Conservation (phyloP, 2,888 invertebrate species). For the Rutpela maculata region DNA sequence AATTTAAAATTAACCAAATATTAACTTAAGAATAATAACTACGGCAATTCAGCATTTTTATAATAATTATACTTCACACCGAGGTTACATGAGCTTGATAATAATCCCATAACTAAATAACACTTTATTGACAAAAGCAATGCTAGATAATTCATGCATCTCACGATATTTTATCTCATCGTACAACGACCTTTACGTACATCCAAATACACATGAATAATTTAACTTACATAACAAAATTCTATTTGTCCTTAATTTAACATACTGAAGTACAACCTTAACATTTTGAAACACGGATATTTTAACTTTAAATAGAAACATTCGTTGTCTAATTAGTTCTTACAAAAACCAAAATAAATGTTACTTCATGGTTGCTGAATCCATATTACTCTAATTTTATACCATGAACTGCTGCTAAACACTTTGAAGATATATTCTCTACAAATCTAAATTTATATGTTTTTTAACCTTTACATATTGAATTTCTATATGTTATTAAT, state of each 20-base stretch:
- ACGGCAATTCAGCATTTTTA: neutral
- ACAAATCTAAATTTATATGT: neutral
- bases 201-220: neutral
- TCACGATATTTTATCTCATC: neutral
- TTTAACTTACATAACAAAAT: constrained; percentile 3
- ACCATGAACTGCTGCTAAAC: neutral
- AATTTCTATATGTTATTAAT: neutral
- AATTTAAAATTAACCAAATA: neutral
- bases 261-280: neutral
- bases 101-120: neutral
- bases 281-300: neutral
- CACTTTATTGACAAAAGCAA: neutral
- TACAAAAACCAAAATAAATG: neutral
- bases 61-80: neutral
- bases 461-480: neutral
- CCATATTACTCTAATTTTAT: neutral
- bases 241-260: constrained; percentile 3
- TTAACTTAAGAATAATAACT: neutral
- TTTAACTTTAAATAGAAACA: neutral
- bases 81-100: neutral
- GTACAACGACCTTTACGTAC: neutral
- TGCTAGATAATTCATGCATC: constrained; percentile 1
- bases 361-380: neutral
- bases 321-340: neutral
- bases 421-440: neutral